A percentile compares a stretch with the other conserved stretches of the same genome.
Conservation (phyloP, 2,888 invertebrate species). For the Boloria euphrosyne region DNA sequence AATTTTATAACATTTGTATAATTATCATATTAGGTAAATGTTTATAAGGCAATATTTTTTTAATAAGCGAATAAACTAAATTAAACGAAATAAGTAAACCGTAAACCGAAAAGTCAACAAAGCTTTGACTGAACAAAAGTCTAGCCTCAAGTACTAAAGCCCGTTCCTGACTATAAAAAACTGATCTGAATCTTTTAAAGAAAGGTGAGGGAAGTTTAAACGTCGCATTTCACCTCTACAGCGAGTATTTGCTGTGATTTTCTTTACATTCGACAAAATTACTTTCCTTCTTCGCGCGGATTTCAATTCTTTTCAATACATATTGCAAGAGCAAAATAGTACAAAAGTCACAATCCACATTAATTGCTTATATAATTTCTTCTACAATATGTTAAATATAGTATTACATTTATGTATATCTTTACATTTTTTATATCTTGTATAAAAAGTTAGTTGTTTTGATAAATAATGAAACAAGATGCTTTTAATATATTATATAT, state of each 20-base stretch:
- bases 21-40: not conserved
- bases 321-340: slow-evolving; percentile 1
- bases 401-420: too few species aligned
- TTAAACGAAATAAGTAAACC: slow-evolving; percentile 12
- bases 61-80: not conserved
- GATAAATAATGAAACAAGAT: too few species aligned
- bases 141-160: slow-evolving; percentile 9
- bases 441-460: too few species aligned
- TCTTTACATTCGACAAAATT: slow-evolving; percentile 34
- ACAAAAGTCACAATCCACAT: not conserved
- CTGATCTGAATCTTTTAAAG: slow-evolving; percentile 24
- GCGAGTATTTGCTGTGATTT: slow-evolving; percentile 31
- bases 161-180: slow-evolving; percentile 14
- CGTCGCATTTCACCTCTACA: slow-evolving; percentile 31
- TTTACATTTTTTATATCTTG: too few species aligned
- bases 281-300: slow-evolving; percentile 22
- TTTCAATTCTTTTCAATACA: slow-evolving; percentile 14
- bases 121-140: slow-evolving; percentile 17
- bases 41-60: not conserved
- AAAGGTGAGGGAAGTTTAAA: slow-evolving; percentile 20
- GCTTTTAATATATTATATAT: too few species aligned
- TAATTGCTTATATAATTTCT: not conserved
- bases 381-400: too few species aligned
- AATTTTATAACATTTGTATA: not conserved
- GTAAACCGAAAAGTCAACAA: slow-evolving; percentile 9